Base-by-base conservation (phyloP, 2,888 invertebrate genomes). In the Phaedon cochleariae region DNA sequence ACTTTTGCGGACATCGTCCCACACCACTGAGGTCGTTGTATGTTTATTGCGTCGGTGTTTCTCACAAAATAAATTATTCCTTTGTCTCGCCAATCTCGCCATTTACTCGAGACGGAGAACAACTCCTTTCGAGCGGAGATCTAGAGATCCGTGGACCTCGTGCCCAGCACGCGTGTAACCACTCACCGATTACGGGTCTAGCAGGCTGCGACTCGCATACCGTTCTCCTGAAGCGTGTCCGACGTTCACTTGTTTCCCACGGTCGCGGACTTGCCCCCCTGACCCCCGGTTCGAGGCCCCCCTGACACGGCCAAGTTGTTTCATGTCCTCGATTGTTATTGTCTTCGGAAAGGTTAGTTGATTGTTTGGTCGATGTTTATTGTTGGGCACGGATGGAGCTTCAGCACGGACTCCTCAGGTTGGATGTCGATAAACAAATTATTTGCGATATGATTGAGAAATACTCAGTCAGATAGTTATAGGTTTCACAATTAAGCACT, bases 161-260 rank as follows among this genome's bases (percentile, higher is more conserved):
- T 79, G 79, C 78, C 74, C 75, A 79, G 79, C 80, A 80, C 80
- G 80, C 79, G 79, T 77, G 75, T 73, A 76, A 75, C 73, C 75
- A 70, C 76, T 75, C 73, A 70, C 68, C 69, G 75, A 75, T 75
- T 74, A 73, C 74, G 70, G 68, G 22, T 64, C 73, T 72, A 73
- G 73, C 74, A 71, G 74, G 72, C 75, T 74, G 73, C 72, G 73
- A 34, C 74, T 72, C 73, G 74, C 77, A 78, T 78, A 76, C 79
- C 79, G 76, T 73, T 77, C 73, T 74, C 75, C 65, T 73, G 79
- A 72, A 80, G 79, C 80, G 79, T 79, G 79, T 78, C 79, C 77
- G 68, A 62, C 84, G 84, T 83, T 84, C 84, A 84, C 58, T 55
- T 37, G 67, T 68, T 77, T 77, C 76, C 75, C 77, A 77, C 77